phyloP scores from a whole-genome alignment of 1,140 invertebrate genomes.

The Lepidurus packardi region DNA sequence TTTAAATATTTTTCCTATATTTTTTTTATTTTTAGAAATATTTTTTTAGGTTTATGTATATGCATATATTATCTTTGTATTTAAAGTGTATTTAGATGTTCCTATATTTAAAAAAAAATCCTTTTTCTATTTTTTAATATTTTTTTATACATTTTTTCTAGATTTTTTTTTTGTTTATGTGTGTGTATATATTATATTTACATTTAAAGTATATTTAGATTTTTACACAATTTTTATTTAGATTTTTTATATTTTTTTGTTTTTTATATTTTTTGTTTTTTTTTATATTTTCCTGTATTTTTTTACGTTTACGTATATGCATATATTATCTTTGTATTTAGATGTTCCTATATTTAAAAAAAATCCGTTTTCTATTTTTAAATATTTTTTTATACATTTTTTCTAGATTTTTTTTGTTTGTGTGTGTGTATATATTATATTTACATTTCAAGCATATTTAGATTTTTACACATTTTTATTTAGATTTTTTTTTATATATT shows the following conservation, averaged over 20 bases:
- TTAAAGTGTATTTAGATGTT: constrained; percentile 28
- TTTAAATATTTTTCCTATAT: constrained; percentile 36
- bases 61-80: constrained; percentile 20
- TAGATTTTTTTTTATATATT: background rate
- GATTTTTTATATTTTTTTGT: background rate
- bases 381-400: no score
- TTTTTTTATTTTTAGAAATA: constrained; percentile 42
- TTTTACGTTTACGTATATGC: constrained; percentile 21
- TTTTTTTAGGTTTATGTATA: no score
- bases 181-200: background rate
- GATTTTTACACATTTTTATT: background rate
- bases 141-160: no score
- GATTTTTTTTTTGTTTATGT: background rate
- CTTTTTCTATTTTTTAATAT: no score
- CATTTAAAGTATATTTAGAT: constrained; percentile 32
- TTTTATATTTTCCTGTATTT: no score
- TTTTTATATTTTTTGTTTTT: constrained; percentile 26
- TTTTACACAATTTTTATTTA: background rate
- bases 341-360: no score
- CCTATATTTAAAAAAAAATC: no score
- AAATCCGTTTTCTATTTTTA: no score
- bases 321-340: constrained; percentile 5
- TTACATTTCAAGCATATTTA: constrained; percentile 32
- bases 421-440: background rate
- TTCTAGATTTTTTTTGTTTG: no score